These are phyloP conservation scores for Etheostoma nigrum DNA, from an alignment of 2,797 vertebrate species.

Conservation along the genomic window DNA sequence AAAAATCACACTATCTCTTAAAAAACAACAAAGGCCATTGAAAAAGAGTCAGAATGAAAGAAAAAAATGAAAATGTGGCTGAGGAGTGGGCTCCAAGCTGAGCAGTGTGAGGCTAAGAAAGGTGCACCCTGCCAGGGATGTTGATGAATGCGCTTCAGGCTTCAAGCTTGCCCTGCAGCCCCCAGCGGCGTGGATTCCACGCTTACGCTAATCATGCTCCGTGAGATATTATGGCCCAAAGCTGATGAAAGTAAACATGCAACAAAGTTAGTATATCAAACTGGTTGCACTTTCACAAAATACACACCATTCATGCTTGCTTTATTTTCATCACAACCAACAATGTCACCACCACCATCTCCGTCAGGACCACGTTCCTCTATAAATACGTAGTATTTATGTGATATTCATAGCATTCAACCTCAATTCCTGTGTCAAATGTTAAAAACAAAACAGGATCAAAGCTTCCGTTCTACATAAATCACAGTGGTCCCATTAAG, in stretches of 20 bases:
- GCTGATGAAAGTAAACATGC: slow-evolving; percentile 84
- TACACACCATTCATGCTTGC: slow-evolving; percentile 37
- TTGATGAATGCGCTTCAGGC: slow-evolving; percentile 88
- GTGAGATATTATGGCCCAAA: slow-evolving; percentile 83
- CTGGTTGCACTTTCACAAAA: slow-evolving; percentile 64
- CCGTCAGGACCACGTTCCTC: slow-evolving; percentile 2
- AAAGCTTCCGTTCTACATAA: slow-evolving; percentile 50
- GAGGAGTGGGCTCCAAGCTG: slow-evolving; percentile 73
- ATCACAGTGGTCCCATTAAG: slow-evolving; percentile 46
- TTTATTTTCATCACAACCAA: slow-evolving; percentile 43
- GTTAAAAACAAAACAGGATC: slow-evolving; percentile 52
- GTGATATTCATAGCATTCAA: slow-evolving; percentile 27
- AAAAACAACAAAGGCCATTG: slow-evolving; percentile 66
- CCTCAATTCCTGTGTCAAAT: slow-evolving; percentile 45
- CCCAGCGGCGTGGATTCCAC: slow-evolving; percentile 81
- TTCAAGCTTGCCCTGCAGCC: slow-evolving; percentile 86
- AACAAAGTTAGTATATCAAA: slow-evolving; percentile 65
- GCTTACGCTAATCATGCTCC: slow-evolving; percentile 83
- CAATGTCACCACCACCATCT: not conserved
- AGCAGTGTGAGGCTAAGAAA: slow-evolving; percentile 77
- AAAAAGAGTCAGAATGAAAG: slow-evolving; percentile 54
- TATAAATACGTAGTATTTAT: slow-evolving; percentile 1
- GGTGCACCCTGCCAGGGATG: slow-evolving; percentile 87
- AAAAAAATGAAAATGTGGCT: slow-evolving; percentile 68
- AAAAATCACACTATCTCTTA: slow-evolving; percentile 53